Evolutionary conservation across 2,113 vertebrate genomes (phyloP).

Genomic region (Sphyrna mokarran): DNA sequence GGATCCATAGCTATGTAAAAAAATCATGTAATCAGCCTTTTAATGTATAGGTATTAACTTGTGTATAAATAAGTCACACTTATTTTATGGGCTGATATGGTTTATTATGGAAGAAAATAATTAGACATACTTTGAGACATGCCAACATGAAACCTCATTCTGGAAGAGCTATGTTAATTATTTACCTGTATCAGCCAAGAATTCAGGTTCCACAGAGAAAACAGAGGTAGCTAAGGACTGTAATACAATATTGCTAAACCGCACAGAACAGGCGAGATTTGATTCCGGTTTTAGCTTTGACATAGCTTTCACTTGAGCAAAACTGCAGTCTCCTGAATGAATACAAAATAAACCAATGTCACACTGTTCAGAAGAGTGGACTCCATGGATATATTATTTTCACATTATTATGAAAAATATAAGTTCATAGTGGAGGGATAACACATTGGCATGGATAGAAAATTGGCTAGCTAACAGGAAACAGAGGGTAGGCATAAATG

Average conservation of each 20-base stretch:
- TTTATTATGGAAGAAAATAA: neutral
- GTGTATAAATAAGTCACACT: neutral
- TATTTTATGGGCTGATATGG: neutral
- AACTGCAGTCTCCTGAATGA: conserved; percentile 48
- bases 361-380: neutral
- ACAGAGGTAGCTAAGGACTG: conserved; percentile 46
- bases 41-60: neutral
- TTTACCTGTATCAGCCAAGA: conserved; percentile 50
- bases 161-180: neutral
- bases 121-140: neutral
- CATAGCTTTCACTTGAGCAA: conserved; percentile 46
- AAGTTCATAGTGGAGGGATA: no score
- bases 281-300: conserved; percentile 46
- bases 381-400: neutral
- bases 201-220: conserved; percentile 45
- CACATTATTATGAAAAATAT: no score
- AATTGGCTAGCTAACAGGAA: no score
- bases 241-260: conserved; percentile 48
- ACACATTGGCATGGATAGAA: no score
- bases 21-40: neutral
- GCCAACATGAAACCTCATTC: neutral
- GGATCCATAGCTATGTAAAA: neutral
- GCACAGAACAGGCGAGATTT: conserved; percentile 48
- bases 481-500: no score
- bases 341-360: neutral